These are phyloP conservation scores for Papilio helenus DNA, from an alignment of 1,140 invertebrate species.

Conservation along the genomic window DNA sequence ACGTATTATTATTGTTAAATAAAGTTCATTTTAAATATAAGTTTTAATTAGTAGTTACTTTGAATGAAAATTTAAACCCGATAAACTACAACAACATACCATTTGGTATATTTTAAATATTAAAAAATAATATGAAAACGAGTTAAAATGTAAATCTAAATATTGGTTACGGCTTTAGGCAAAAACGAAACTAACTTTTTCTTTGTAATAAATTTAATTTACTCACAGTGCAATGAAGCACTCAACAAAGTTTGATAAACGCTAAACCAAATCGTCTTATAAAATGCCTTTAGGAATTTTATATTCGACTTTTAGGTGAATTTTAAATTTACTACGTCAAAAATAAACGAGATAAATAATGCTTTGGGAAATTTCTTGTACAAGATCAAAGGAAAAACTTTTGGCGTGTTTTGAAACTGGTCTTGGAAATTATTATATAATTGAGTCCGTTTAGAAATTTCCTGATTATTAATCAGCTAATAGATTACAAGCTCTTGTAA, in stretches of 20 bases:
- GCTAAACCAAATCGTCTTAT: conserved; percentile 1
- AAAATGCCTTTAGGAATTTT: conserved; percentile 11
- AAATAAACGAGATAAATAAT: conserved; percentile 17
- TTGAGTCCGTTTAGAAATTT: conserved; percentile 18
- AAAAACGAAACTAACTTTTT: not conserved
- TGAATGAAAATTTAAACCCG: too few species aligned
- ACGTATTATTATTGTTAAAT: too few species aligned
- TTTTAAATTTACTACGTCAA: conserved; percentile 6
- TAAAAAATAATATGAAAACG: too few species aligned
- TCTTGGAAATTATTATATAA: conserved; percentile 13
- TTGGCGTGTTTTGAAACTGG: not conserved
- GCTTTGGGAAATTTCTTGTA: not conserved
- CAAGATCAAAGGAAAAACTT: conserved; percentile 22
- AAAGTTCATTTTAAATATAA: too few species aligned
- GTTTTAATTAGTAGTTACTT: too few species aligned
- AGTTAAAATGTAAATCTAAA: not conserved
- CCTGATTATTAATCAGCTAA: not conserved
- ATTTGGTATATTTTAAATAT: too few species aligned
- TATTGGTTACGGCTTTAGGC: not conserved
- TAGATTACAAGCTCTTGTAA: not conserved
- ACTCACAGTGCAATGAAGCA: not conserved
- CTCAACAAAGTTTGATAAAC: conserved; percentile 7
- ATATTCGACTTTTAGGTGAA: conserved; percentile 13
- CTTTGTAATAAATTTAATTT: not conserved
- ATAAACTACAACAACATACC: too few species aligned